Evolutionary conservation across 2,888 invertebrate species (phyloP).

Genomic region (Miltochrista miniata): DNA sequence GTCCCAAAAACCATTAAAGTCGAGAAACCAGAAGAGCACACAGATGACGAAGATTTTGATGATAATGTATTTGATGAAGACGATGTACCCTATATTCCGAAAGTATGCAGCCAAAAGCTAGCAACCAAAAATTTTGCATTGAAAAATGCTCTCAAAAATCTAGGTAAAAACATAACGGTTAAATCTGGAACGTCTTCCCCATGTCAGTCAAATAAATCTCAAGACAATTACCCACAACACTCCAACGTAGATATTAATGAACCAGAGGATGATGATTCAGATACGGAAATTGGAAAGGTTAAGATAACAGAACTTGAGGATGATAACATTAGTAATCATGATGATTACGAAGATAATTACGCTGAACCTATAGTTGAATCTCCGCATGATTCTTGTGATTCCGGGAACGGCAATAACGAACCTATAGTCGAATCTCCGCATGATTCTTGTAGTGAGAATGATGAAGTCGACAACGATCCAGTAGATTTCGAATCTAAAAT

Average conservation of each 20-base stretch:
- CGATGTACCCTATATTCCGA: slow-evolving; percentile 17
- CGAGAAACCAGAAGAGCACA: slow-evolving; percentile 25
- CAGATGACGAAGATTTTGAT: slow-evolving; percentile 22
- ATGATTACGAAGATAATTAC: slow-evolving; percentile 30
- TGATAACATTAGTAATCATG: slow-evolving; percentile 42
- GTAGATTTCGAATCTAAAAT: slow-evolving; percentile 58
- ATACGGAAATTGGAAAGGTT: slow-evolving; percentile 47
- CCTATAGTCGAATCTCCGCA: slow-evolving; percentile 58
- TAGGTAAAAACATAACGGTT: slow-evolving; percentile 65
- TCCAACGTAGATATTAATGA: slow-evolving; percentile 21
- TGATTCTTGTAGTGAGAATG: slow-evolving; percentile 47
- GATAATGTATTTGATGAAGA: slow-evolving; percentile 15
- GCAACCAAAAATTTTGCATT: slow-evolving; percentile 33
- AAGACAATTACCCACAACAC: slow-evolving; percentile 39
- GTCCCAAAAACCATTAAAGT: slow-evolving; percentile 17
- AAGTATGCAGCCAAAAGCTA: slow-evolving; percentile 26
- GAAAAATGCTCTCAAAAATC: slow-evolving; percentile 60
- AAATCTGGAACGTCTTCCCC: slow-evolving; percentile 61
- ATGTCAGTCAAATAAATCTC: slow-evolving; percentile 30
- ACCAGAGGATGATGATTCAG: slow-evolving; percentile 31
- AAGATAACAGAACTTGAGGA: slow-evolving; percentile 64
- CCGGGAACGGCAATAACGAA: slow-evolving; percentile 18
- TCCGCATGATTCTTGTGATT: slow-evolving; percentile 49
- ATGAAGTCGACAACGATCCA: slow-evolving; percentile 41
- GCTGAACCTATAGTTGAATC: slow-evolving; percentile 50